Evolutionary conservation across 1,140 invertebrate species (phyloP).

Genomic region (Ylistrum balloti): DNA sequence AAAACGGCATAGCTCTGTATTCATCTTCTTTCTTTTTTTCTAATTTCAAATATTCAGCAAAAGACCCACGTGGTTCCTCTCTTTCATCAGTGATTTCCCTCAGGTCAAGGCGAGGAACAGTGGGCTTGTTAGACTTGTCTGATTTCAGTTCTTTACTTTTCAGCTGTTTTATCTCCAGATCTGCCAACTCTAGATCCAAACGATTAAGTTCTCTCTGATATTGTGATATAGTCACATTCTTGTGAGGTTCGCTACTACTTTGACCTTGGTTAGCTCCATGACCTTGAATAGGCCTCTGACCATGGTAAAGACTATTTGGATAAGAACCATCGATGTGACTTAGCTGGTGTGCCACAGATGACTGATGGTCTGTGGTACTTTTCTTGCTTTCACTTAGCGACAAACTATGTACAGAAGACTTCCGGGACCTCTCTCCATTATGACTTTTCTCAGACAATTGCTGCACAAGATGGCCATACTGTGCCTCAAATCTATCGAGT

Average conservation of each 20-base stretch:
- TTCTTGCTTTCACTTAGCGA: background rate
- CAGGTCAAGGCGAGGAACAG: constrained; percentile 64
- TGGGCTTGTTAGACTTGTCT: constrained; percentile 43
- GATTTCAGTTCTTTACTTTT: constrained; percentile 33
- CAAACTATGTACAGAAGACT: constrained; percentile 13
- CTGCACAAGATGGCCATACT: constrained; percentile 9
- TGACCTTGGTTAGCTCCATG: background rate
- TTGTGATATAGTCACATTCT: background rate
- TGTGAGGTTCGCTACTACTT: background rate
- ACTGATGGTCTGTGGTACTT: background rate
- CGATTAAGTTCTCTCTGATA: background rate
- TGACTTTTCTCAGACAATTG: background rate
- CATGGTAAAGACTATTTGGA: background rate
- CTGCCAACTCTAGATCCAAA: constrained; percentile 6
- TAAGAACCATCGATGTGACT: background rate
- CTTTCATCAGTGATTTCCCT: constrained; percentile 47
- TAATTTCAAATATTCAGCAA: background rate
- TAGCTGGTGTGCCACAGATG: background rate
- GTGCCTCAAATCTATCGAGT: background rate
- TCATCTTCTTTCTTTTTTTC: constrained; percentile 21
- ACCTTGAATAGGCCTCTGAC: background rate
- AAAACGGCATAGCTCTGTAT: constrained; percentile 22
- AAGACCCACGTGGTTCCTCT: background rate
- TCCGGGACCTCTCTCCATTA: background rate
- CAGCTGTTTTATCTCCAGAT: background rate